A percentile compares a stretch with the other conserved stretches of the same genome.
These are phyloP conservation scores for Cyclargus thomasi DNA, from an alignment of 1,140 invertebrate genomes.

Conservation along the genomic window DNA sequence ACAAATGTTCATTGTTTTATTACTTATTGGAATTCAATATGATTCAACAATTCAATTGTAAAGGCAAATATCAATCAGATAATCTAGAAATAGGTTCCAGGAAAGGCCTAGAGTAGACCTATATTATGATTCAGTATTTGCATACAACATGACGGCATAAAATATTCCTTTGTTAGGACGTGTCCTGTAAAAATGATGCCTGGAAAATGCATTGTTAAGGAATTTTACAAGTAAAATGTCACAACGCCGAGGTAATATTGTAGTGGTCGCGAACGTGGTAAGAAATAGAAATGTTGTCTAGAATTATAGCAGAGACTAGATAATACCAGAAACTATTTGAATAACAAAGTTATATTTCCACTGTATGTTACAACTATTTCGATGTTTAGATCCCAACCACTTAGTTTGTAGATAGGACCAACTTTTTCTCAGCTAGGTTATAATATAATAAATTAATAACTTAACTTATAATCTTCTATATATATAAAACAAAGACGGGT, in stretches of 20 bases:
- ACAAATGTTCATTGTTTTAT: not conserved
- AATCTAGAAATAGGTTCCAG: not conserved
- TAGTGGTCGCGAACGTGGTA: not conserved
- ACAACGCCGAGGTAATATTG: not conserved
- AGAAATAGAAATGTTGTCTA: not conserved
- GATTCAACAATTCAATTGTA: not conserved
- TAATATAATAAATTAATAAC: too few species aligned
- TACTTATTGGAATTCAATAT: not conserved
- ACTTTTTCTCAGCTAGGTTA: too few species aligned
- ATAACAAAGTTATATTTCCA: too few species aligned
- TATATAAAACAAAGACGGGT: too few species aligned
- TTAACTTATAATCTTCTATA: too few species aligned
- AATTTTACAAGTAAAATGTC: slow-evolving; percentile 3
- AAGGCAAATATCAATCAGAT: not conserved
- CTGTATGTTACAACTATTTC: too few species aligned
- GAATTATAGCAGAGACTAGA: too few species aligned
- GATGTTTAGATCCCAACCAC: too few species aligned
- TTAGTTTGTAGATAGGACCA: too few species aligned
- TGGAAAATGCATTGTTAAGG: slow-evolving; percentile 7
- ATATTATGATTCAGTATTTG: slow-evolving; percentile 1
- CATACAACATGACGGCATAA: slow-evolving; percentile 5
- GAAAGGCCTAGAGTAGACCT: not conserved
- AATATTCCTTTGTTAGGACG: slow-evolving; percentile 9
- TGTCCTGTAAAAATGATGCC: slow-evolving; percentile 2
- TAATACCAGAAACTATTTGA: too few species aligned